Evolutionary conservation across 2,113 vertebrate species (phyloP), one percentile per base, ranked within the genome.

Genomic region (Indicator maculatus): DNA sequence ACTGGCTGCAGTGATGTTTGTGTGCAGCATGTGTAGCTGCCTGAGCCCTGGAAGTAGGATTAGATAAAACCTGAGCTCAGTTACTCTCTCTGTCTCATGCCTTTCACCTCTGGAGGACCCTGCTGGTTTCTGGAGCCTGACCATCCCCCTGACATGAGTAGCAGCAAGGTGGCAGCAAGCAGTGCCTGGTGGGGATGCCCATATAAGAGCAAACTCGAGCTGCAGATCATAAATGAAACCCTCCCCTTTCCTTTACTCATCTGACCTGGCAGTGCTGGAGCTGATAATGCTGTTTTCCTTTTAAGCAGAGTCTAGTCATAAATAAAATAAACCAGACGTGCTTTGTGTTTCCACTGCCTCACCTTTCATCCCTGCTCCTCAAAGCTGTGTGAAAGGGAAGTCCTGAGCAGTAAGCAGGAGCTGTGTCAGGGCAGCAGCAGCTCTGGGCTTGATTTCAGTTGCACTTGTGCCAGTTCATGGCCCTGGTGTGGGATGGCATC

Each of bases 271-370:
- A 0, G 58, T 75, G 85, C 83, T 61, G 85, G 50, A 61, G 85
- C 86, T 95, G 94, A 94, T 96, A 96, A 78, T 63, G 27, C 70
- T 36, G 69, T 58, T 86, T 94, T 95, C 83, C 91, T 95, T 95
- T 95, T 91, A 95, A 95, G 95, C 16, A 2, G 90, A 81, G 55
- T 33, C 91, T 53, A 91, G 91, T 91, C 93, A 93, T 41, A 95
- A 95, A 82, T 90, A 95, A 96, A 96, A 96, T 82, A 96, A 96
- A 95, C 92, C 90, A 94, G 94, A 88, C 90, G 0, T 30, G 85
- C 75, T 95, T 86, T 93, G 87, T 93, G 89, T 79, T 95, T 83
- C 72, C 83, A 91, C 65, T 36, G 20, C 47, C 69, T n/a, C 20
- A 78, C 75, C 95, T 96, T 95, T 95, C 91, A 93, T 96, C 93